phyloP scores from a whole-genome alignment of 2,888 invertebrate genomes.

The Apamea crenata region DNA sequence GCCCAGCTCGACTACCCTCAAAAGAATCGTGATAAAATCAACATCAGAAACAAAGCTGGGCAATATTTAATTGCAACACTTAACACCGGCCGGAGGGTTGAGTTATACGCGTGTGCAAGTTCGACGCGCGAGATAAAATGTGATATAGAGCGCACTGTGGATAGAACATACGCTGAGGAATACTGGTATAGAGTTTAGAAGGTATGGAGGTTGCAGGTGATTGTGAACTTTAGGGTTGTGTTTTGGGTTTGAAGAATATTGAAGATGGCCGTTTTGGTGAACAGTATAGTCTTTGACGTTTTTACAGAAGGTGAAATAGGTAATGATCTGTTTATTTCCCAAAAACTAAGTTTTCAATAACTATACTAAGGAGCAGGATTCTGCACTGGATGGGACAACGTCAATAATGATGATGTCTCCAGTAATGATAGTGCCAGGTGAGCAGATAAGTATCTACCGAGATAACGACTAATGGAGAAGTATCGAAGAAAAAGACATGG shows the following conservation, averaged over 20 bases:
- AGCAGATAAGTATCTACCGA: background rate
- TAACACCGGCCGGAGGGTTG: constrained; percentile 67
- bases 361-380: background rate
- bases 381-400: background rate
- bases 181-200: constrained; percentile 50
- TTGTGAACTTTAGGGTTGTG: background rate
- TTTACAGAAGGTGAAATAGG: background rate
- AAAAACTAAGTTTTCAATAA: background rate
- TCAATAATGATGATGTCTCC: background rate
- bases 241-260: background rate
- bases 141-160: constrained; percentile 77
- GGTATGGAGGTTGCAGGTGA: constrained; percentile 13
- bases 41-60: constrained; percentile 64
- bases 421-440: too few species aligned
- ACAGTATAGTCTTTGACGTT: too few species aligned
- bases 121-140: constrained; percentile 78
- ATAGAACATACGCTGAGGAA: constrained; percentile 64
- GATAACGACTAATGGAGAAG: background rate
- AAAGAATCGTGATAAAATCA: constrained; percentile 63
- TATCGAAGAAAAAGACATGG: background rate
- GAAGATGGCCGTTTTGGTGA: background rate
- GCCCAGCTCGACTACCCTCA: constrained; percentile 55
- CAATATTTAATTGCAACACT: constrained; percentile 71
- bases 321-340: background rate
- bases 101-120: constrained; percentile 76